Conservation (phyloP, 1,140 invertebrate genomes). For the Drosophila tani region DNA sequence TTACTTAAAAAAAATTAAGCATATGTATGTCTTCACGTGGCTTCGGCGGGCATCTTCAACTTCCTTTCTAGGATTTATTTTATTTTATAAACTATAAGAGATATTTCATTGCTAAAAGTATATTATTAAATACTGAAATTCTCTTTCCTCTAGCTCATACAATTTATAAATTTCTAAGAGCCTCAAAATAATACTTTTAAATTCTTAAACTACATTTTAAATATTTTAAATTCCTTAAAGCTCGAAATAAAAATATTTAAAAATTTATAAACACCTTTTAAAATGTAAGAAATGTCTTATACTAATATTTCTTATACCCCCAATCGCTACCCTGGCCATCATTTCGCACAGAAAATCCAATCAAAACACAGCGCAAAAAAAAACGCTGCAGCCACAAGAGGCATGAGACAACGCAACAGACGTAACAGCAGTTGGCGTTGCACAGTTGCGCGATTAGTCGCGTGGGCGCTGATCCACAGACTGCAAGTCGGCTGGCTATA, state of each 20-base stretch:
- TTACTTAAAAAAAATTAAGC: too few relatives aligned
- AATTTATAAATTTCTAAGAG: neutral
- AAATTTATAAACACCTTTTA: too few relatives aligned
- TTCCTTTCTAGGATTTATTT: too few relatives aligned
- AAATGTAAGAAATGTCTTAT: neutral
- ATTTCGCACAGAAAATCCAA: conserved; percentile 60
- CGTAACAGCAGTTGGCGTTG: conserved; percentile 77
- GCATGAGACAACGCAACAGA: conserved; percentile 70
- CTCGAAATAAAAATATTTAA: neutral
- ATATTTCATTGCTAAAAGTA: too few relatives aligned
- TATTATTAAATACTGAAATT: too few relatives aligned
- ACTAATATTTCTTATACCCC: neutral
- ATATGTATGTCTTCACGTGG: too few relatives aligned
- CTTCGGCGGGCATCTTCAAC: too few relatives aligned
- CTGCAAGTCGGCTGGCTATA: conserved; percentile 20
- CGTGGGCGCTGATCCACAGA: conserved; percentile 44
- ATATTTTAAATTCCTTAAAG: neutral
- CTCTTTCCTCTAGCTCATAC: accelerated
- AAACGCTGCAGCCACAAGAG: conserved; percentile 22
- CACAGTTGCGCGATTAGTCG: conserved; percentile 55
- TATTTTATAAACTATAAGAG: too few relatives aligned
- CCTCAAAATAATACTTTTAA: neutral
- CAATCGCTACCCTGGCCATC: conserved; percentile 19
- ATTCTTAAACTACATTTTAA: neutral
- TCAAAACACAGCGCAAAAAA: conserved; percentile 50